Percentiles rank a stretch among this genome's conserved stretches.
Conservation (phyloP, 2,888 invertebrate genomes). For the Drosophila paranaensis region DNA sequence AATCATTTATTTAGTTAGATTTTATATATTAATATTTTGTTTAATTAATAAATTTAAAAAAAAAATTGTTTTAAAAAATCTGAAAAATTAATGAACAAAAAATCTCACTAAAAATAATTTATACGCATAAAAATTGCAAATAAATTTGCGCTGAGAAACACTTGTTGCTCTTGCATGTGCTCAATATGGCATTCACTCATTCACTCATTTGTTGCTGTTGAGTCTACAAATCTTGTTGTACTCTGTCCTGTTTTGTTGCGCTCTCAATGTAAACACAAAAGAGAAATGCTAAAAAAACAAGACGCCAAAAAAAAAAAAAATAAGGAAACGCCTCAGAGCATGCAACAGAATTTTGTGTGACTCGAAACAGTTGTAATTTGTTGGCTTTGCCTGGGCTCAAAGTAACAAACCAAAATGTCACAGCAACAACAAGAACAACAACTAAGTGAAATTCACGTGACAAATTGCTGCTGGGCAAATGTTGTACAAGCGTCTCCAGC, state of each 20-base stretch:
- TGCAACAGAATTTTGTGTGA: slow-evolving; percentile 53
- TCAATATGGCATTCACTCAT: neutral
- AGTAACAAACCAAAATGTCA: slow-evolving; percentile 51
- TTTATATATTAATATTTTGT: too few species aligned
- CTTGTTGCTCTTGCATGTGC: neutral
- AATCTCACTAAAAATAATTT: neutral
- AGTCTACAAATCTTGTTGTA: slow-evolving; percentile 5
- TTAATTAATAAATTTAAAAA: neutral
- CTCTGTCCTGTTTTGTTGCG: slow-evolving; percentile 40
- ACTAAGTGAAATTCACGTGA: slow-evolving; percentile 63
- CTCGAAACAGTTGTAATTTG: slow-evolving; percentile 52
- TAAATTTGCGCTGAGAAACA: neutral
- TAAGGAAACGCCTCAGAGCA: slow-evolving; percentile 44
- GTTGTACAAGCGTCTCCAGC: slow-evolving; percentile 51
- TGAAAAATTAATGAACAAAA: neutral
- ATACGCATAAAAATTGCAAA: neutral
- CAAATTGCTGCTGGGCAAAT: slow-evolving; percentile 74
- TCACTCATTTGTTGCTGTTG: neutral
- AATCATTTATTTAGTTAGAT: too few species aligned
- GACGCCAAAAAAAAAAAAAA: slow-evolving; percentile 11
- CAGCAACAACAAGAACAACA: slow-evolving; percentile 27
- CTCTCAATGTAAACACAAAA: slow-evolving; percentile 38
- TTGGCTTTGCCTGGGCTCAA: slow-evolving; percentile 32
- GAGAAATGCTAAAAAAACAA: slow-evolving; percentile 14
- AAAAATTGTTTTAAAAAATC: neutral